These are phyloP conservation scores for Ara ararauna DNA, from an alignment of 2,797 vertebrate genomes.

Conservation along the genomic window DNA sequence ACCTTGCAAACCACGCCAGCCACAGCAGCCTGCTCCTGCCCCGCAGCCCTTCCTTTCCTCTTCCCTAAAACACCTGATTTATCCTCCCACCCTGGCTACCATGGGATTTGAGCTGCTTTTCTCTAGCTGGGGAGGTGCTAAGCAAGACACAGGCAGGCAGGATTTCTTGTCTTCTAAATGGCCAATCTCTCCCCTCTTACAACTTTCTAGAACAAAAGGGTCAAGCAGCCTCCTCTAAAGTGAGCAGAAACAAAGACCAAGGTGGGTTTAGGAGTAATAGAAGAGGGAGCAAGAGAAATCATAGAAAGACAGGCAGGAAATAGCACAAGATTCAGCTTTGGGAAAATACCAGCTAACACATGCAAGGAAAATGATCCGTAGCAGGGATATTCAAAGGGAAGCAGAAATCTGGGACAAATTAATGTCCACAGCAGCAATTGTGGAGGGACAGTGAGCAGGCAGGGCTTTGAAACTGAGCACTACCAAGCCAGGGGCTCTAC, in stretches of 20 bases:
- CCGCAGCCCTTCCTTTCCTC: not conserved
- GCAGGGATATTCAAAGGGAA: constrained; percentile 7
- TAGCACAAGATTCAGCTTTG: not conserved
- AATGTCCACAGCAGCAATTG: not conserved
- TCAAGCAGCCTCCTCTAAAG: not conserved
- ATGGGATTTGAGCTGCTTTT: not conserved
- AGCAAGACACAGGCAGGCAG: not conserved
- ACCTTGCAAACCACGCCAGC: not conserved
- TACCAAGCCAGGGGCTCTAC: not conserved
- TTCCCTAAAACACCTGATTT: not conserved
- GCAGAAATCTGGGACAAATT: constrained; percentile 47
- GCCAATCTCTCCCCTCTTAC: not conserved
- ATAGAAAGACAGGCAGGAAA: constrained; percentile 4
- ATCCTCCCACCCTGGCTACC: not conserved
- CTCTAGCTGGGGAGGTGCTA: not conserved
- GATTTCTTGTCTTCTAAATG: not conserved
- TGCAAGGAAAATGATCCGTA: constrained; percentile 22
- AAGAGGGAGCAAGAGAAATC: not conserved
- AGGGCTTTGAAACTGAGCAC: not conserved
- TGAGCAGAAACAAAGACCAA: not conserved
- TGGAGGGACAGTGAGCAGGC: not conserved
- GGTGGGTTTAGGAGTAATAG: not conserved
- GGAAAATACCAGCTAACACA: constrained; percentile 33
- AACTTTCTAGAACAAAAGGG: not conserved
- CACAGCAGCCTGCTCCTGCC: not conserved